Evolutionary conservation across 2,113 vertebrate genomes (phyloP).

Genomic region (Tympanuchus pallidicinctus): DNA sequence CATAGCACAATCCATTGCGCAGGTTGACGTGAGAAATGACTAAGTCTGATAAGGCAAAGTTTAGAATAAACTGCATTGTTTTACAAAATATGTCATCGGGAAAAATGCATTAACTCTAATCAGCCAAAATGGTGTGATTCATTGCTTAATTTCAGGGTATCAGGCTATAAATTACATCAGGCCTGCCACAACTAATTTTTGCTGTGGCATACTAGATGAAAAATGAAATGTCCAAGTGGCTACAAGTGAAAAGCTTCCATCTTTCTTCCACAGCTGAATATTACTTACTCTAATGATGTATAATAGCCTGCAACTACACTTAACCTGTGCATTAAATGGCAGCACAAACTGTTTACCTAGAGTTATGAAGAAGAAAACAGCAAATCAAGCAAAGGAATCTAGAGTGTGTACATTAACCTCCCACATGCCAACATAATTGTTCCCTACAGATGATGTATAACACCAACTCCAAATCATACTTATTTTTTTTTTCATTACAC

Average conservation of each 20-base stretch:
- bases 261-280: constrained; percentile 86
- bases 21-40: constrained; percentile 67
- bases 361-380: constrained; percentile 81
- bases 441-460: constrained; percentile 75
- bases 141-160: constrained; percentile 82
- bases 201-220: constrained; percentile 78
- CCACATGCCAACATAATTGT: constrained; percentile 77
- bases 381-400: constrained; percentile 79
- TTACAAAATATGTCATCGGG: constrained; percentile 81
- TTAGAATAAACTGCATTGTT: constrained; percentile 80
- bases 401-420: constrained; percentile 77
- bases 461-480: constrained; percentile 61
- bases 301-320: constrained; percentile 96
- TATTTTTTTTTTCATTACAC: constrained; percentile 70
- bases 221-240: constrained; percentile 83
- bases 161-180: constrained; percentile 79
- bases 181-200: constrained; percentile 83
- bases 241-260: constrained; percentile 87
- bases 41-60: constrained; percentile 69
- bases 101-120: constrained; percentile 80
- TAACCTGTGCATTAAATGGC: constrained; percentile 90
- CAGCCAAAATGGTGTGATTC: constrained; percentile 83
- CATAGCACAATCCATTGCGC: constrained; percentile 46
- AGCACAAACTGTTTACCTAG: constrained; percentile 79
- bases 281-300: constrained; percentile 95